phyloP scores from a whole-genome alignment of 2,888 invertebrate genomes.

The Andrena chrysosceles region DNA sequence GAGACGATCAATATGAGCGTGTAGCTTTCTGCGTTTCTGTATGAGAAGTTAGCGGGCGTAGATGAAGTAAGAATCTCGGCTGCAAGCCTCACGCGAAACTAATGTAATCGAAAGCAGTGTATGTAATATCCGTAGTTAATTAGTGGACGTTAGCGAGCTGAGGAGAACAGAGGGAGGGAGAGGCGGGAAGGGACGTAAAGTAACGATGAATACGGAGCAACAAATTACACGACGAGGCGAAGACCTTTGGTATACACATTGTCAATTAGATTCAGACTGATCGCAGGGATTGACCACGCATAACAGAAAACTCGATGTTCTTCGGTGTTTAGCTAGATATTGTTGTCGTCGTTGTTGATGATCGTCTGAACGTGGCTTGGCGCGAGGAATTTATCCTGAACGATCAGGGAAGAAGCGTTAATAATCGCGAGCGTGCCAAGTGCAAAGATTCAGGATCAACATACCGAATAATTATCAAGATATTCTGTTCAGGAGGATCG shows the following conservation, averaged over 20 bases:
- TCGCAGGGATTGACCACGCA: slow-evolving; percentile 82
- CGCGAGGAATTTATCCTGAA: slow-evolving; percentile 8
- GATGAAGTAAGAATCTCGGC: slow-evolving; percentile 22
- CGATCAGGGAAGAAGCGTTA: neutral
- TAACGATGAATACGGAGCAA: slow-evolving; percentile 7
- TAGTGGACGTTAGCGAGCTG: slow-evolving; percentile 52
- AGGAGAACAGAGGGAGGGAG: slow-evolving; percentile 20
- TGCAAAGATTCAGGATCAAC: neutral
- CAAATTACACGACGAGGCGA: slow-evolving; percentile 52
- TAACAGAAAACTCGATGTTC: slow-evolving; percentile 77
- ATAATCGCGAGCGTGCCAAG: neutral
- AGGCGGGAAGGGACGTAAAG: neutral
- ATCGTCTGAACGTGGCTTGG: slow-evolving; percentile 53
- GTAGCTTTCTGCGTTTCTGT: slow-evolving; percentile 51
- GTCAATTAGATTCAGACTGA: slow-evolving; percentile 85
- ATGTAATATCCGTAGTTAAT: slow-evolving; percentile 50
- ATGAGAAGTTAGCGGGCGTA: slow-evolving; percentile 14
- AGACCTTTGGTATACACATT: slow-evolving; percentile 81
- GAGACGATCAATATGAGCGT: slow-evolving; percentile 30
- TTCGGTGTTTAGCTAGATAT: slow-evolving; percentile 75
- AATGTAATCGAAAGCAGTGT: slow-evolving; percentile 30
- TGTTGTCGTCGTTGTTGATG: slow-evolving; percentile 71
- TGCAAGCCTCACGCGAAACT: slow-evolving; percentile 33
- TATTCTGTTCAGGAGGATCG: neutral
- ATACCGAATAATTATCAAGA: neutral